These are phyloP conservation scores for Tenebrio molitor DNA, from an alignment of 1,140 invertebrate genomes.

Conservation along the genomic window DNA sequence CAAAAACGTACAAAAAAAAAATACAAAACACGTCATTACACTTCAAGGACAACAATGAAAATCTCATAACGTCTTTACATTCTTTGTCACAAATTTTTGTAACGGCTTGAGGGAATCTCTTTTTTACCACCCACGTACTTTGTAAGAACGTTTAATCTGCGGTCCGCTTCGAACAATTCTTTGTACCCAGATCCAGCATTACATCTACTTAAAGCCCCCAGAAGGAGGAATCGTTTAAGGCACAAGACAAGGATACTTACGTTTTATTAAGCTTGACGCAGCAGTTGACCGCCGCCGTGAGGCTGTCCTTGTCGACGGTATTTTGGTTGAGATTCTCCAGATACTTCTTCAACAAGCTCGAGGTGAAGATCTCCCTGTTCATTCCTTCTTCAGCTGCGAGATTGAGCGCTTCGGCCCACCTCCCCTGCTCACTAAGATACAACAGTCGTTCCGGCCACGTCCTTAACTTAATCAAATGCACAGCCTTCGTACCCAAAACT, in stretches of 20 bases:
- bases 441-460: conserved; percentile 85
- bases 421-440: conserved; percentile 77
- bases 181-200: too few relatives aligned
- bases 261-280: conserved; percentile 65
- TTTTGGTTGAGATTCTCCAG: conserved; percentile 61
- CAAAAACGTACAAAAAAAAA: too few relatives aligned
- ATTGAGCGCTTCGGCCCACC: conserved; percentile 74
- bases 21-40: too few relatives aligned
- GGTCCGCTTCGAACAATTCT: too few relatives aligned
- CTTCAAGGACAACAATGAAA: too few relatives aligned
- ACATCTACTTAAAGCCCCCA: background rate
- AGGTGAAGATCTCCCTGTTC: conserved; percentile 60
- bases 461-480: conserved; percentile 85
- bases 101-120: too few relatives aligned
- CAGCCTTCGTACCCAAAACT: conserved; percentile 84
- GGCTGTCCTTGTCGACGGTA: conserved; percentile 62
- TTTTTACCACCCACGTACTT: too few relatives aligned
- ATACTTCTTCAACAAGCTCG: conserved; percentile 60
- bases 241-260: too few relatives aligned
- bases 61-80: too few relatives aligned
- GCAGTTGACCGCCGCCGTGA: conserved; percentile 64
- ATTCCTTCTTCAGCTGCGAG: conserved; percentile 66
- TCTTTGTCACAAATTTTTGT: too few relatives aligned
- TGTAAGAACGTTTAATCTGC: too few relatives aligned
- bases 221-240: too few relatives aligned